Percentiles rank a stretch among this genome's conserved stretches.
Evolutionary conservation across 2,888 invertebrate genomes (phyloP).

Genomic region (Esperia sulphurella): DNA sequence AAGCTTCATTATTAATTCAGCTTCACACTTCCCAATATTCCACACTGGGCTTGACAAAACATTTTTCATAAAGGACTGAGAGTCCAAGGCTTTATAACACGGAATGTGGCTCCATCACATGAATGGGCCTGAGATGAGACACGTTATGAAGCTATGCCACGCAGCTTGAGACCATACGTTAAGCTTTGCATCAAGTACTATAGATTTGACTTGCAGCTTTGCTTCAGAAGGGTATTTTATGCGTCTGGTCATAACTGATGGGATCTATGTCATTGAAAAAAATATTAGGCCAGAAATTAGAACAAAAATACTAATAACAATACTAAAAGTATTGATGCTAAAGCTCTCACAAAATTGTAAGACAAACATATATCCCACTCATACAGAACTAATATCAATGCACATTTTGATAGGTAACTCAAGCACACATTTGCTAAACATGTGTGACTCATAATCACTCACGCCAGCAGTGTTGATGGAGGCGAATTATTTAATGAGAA

Average conservation of each 20-base stretch:
- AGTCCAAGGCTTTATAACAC: constrained; percentile 72
- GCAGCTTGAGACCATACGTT: constrained; percentile 72
- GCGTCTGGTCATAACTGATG: constrained; percentile 70
- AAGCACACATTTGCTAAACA: constrained; percentile 73
- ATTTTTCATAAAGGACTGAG: constrained; percentile 64
- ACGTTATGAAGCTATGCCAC: constrained; percentile 76
- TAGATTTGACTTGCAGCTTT: constrained; percentile 77
- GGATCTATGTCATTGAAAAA: constrained; percentile 64
- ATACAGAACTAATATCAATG: constrained; percentile 66
- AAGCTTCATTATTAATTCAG: constrained; percentile 74
- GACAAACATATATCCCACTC: constrained; percentile 76
- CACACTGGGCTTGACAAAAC: constrained; percentile 75
- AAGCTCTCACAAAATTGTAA: constrained; percentile 54
- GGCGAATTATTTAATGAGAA: background rate
- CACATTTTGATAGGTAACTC: constrained; percentile 72
- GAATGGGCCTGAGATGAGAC: constrained; percentile 43
- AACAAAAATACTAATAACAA: constrained; percentile 24
- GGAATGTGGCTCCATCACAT: constrained; percentile 48
- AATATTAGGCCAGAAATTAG: constrained; percentile 20
- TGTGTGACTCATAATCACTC: constrained; percentile 53
- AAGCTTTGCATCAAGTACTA: constrained; percentile 77
- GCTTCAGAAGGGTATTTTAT: constrained; percentile 69
- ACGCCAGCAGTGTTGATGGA: constrained; percentile 7
- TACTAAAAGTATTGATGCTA: constrained; percentile 33
- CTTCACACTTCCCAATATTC: constrained; percentile 73